Percentiles rank a stretch among this genome's conserved stretches.
Conservation (phyloP, 2,113 vertebrate species). For the Ophthalmolycus amberensis region DNA sequence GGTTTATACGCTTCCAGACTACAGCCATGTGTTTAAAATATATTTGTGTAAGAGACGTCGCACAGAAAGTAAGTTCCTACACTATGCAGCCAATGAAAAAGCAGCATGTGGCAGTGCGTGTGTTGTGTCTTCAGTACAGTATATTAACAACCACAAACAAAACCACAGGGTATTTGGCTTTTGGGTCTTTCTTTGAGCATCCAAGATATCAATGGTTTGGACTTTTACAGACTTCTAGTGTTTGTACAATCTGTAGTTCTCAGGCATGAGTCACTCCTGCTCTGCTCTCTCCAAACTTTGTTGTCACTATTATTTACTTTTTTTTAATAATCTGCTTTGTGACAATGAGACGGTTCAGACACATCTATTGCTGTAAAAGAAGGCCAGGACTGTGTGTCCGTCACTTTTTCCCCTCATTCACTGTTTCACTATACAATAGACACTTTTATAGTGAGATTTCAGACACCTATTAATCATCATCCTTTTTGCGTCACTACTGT, state of each 20-base stretch:
- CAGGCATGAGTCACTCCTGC: neutral
- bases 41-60: neutral
- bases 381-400: neutral
- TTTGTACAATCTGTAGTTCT: neutral
- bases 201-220: neutral
- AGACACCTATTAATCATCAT: neutral
- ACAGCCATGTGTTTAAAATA: neutral
- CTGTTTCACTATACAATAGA: neutral
- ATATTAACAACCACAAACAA: too few relatives aligned
- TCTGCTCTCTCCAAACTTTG: neutral
- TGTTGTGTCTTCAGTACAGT: neutral
- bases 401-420: neutral
- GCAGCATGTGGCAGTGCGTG: neutral
- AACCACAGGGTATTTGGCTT: neutral
- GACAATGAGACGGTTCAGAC: neutral
- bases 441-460: neutral
- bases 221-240: neutral
- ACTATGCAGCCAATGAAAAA: neutral
- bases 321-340: neutral
- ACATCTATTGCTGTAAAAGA: neutral
- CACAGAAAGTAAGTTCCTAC: neutral
- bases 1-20: neutral
- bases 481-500: neutral
- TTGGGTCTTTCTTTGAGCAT: neutral
- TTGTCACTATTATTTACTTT: slow-evolving; percentile 3